These are phyloP conservation scores for Macrochelys suwanniensis DNA, from an alignment of 2,797 vertebrate species.

Conservation along the genomic window DNA sequence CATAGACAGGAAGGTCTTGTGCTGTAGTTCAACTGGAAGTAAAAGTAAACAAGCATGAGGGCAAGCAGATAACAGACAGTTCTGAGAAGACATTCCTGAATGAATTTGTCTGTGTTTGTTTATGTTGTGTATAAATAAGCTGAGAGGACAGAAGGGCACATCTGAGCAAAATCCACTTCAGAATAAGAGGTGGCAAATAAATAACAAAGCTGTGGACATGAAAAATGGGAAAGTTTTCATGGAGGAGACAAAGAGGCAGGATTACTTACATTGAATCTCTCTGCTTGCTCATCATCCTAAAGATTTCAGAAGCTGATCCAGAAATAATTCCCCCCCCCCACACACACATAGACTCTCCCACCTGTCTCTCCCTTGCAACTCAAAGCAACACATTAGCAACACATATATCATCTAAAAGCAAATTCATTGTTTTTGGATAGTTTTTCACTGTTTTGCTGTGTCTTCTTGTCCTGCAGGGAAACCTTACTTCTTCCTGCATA, in stretches of 20 bases:
- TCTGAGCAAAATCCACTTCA: slow-evolving; percentile 15
- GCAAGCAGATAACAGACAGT: slow-evolving; percentile 33
- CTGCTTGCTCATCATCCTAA: slow-evolving; percentile 17
- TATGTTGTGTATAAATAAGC: slow-evolving; percentile 7
- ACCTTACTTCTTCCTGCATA: background rate
- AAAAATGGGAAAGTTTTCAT: background rate
- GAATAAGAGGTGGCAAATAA: slow-evolving; percentile 15
- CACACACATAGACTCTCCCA: background rate
- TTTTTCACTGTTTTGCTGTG: background rate
- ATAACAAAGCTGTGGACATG: background rate
- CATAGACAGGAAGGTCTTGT: background rate
- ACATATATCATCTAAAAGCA: background rate
- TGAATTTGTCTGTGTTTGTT: slow-evolving; percentile 22
- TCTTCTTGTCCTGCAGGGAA: background rate
- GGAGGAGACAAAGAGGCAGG: background rate
- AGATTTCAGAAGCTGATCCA: background rate
- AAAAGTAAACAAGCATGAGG: background rate
- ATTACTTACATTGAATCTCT: background rate
- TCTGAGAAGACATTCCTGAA: slow-evolving; percentile 31
- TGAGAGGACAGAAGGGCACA: background rate
- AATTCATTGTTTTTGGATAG: background rate
- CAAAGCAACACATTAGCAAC: background rate
- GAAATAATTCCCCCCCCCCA: background rate
- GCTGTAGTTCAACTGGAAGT: background rate
- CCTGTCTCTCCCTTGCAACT: background rate